Evolutionary conservation across 2,113 vertebrate species (phyloP).

Genomic region (Lampris incognitus): DNA sequence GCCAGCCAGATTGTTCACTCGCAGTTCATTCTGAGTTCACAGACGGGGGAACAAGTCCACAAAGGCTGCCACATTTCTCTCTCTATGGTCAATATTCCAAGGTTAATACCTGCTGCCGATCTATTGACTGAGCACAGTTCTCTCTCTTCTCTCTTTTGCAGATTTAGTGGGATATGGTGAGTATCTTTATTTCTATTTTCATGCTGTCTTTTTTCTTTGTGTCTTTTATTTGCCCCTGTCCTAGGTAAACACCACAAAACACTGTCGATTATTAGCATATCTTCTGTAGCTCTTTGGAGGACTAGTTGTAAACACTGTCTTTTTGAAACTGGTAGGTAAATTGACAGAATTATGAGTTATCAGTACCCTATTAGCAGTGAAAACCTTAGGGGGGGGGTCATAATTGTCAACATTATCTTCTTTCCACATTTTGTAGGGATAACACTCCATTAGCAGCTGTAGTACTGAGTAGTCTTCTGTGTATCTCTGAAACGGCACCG

Average conservation of each 20-base stretch:
- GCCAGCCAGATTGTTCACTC: slow-evolving; percentile 64
- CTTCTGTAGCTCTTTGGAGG: too few species aligned
- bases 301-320: too few species aligned
- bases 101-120: slow-evolving; percentile 68
- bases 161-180: slow-evolving; percentile 71
- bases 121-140: slow-evolving; percentile 61
- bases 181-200: slow-evolving; percentile 60
- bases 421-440: too few species aligned
- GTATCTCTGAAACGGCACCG: too few species aligned
- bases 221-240: slow-evolving; percentile 20
- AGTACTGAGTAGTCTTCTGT: too few species aligned
- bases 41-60: slow-evolving; percentile 42
- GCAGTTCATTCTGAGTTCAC: slow-evolving; percentile 57
- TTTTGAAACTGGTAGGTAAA: too few species aligned
- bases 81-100: slow-evolving; percentile 72
- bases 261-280: too few species aligned
- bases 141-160: slow-evolving; percentile 70
- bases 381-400: too few species aligned
- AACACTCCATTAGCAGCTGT: too few species aligned
- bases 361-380: too few species aligned
- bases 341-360: too few species aligned
- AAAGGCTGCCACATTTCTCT: slow-evolving; percentile 69
- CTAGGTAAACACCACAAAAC: not conserved
- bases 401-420: too few species aligned
- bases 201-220: slow-evolving; percentile 10